Evolutionary conservation across 2,888 invertebrate genomes (phyloP), one percentile per base, ranked within the genome.

Genomic region (Tetheella fluctuosa): DNA sequence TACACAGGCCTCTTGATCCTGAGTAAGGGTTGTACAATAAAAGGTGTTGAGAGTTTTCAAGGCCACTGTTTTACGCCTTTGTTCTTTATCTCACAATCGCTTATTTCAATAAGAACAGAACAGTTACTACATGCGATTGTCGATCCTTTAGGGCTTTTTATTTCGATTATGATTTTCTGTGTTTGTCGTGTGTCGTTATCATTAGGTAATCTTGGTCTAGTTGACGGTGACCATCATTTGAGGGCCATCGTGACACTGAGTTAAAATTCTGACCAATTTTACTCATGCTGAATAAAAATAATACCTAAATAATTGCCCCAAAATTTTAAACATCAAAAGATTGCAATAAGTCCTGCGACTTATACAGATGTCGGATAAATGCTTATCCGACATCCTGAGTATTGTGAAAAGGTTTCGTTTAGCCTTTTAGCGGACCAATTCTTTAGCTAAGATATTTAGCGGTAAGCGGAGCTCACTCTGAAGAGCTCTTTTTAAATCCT

Each of bases 1-100:
- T 79, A 80, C 79, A 67, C 20, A 1, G 7, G 79, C 76, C 76
- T 65, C 68, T 68, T 64, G 58, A 61, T 66, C 59, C 68, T 66
- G 68, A 65, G 62, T 63, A 63, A 59, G 60, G 63, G 59, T 60
- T 62, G 20, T 17, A 59, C 63, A 59, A 63, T 34, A 13, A 34
- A 20, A 20, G 61, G 59, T 60, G 64, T 67, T 37, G 64, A 60
- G 67, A 67, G 64, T 67, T 61, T 64, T 59, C 60, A 63, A 34
- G 62, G 61, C 61, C 53, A 57, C 15, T 39, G 39, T 55, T 20
- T 54, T 20, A 34, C 30, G 55, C 55, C 23, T 20, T 17, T 55
- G 48, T 48, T 2, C 17, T 12, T 37, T 37, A 55, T 54, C 55
- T 55, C 13, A 34, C 37, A 20, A 55, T 55, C 37, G 15, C 4